Evolutionary conservation across 2,113 vertebrate genomes (phyloP), one percentile per base, ranked within the genome.

Genomic region (Epinephelus moara): DNA sequence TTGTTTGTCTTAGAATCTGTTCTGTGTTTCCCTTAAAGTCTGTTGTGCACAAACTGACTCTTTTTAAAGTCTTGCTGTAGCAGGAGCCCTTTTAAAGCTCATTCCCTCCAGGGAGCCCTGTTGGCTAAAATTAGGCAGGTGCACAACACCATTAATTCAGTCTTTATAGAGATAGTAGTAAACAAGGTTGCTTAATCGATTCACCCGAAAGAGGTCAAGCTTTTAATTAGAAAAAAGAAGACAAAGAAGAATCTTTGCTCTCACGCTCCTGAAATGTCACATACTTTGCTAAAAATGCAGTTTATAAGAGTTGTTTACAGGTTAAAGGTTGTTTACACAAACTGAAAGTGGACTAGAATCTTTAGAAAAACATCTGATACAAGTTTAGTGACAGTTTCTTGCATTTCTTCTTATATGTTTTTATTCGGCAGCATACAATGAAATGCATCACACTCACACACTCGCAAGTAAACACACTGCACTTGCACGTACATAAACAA

Each of bases 181-280:
- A 30, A 69, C 56, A 50, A 40, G 37, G 6, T 30, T 50, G 27
- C 37, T 42, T 13, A 23, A 50, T 79, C 25, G 71, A 72, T 59
- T 56, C 13, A 7, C 40, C 27, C 0, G 61, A 71, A 72, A 52
- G 14, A 55, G 60, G 53, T 60, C 70, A 30, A 17, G 23, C 64
- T 7, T 53, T 66, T 2, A 4, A 25, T 21, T 11, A 13, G 2
- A 10, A 40, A 53, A 18, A 52, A 19, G 50, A 8, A 21, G 50
- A 42, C 27, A 56, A 4, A 3, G 10, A 42, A 47, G 25, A 42
- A 57, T 61, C 12, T 1, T 27, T 5, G 33, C 17, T 72, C 53
- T 57, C 10, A 13, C 0, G 0, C n/a, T 33, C 0, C 2, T 18
- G 9, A 75, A 37, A 23, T 33, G 1, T 23, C 10, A 21, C 49